Base-by-base conservation (phyloP, 2,797 vertebrate species). In the Alouatta caraya region DNA sequence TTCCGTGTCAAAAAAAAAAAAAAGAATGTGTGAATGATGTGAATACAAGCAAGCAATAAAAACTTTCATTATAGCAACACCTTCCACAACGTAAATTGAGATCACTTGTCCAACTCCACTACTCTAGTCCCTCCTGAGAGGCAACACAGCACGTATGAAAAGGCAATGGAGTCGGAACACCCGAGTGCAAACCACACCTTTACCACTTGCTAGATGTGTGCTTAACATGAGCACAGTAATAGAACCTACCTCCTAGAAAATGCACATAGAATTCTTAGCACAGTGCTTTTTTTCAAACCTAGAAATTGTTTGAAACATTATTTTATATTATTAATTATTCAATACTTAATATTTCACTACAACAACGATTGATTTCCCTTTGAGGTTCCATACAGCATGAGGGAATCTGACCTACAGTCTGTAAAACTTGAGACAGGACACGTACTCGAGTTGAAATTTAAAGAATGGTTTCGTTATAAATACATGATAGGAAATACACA, bases 391-490 rank as follows among this genome's bases (percentile, higher is more conserved):
- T 4, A 64, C 0, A 48, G 9, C 15, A 15, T 2, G 21, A 86
- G 24, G 15, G 37, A 52, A 44, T 59, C 21, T 79, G 22, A 80
- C 61, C 78, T 81, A 70, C 14, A 70, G 55, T 42, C 72, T 72
- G 42, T 80, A 89, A 19, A 24, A 28, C 55, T 0, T 42, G 22
- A 48, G 52, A 76, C 2, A 37, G 30, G 33, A 61, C 39, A 82
- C 2, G 3, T 42, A 61, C 5, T 5, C 22, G 26, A 44, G 37
- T 13, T 79, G 14, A 67, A 50, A 64, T 72, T 84, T 80, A 55
- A 80, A 82, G 17, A 44, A 5, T 8, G 28, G 22, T 39, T 83
- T 97, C 50, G 28, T 85, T 75, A 79, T 76, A 93, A 93, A 78
- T 22, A 42, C 21, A 39, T 0, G 0, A 64, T 5, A 87, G 22